Evolutionary conservation across 2,113 vertebrate genomes (phyloP).

Genomic region (Xyrauchen texanus): DNA sequence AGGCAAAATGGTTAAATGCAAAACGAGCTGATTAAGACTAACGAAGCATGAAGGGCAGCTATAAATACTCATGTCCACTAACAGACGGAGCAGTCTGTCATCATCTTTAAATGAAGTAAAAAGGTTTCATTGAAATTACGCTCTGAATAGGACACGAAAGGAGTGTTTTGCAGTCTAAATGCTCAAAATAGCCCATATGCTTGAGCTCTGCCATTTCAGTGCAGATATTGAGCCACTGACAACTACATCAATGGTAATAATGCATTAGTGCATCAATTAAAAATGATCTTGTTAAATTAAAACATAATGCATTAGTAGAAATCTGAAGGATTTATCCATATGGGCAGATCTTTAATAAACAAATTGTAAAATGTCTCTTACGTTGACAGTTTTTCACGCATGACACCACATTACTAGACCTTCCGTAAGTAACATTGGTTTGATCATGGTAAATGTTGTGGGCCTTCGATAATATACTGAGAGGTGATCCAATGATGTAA

Average conservation of each 20-base stretch:
- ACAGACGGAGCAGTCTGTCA: neutral
- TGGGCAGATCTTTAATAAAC: too few relatives aligned
- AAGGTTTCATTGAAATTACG: neutral
- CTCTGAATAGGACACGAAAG: neutral
- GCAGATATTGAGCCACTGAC: neutral
- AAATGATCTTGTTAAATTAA: neutral
- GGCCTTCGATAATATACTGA: too few relatives aligned
- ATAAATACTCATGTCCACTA: conserved; percentile 23
- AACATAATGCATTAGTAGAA: too few relatives aligned
- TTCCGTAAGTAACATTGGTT: too few relatives aligned
- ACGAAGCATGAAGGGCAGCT: conserved; percentile 30
- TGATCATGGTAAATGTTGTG: too few relatives aligned
- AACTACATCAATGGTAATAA: neutral
- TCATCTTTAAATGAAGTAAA: conserved; percentile 13
- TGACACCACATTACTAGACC: too few relatives aligned
- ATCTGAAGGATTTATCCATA: neutral
- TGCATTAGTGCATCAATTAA: neutral
- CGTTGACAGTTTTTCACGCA: too few relatives aligned
- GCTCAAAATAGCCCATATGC: neutral
- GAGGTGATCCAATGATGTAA: too few relatives aligned
- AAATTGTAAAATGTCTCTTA: too few relatives aligned
- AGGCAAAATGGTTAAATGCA: conserved; percentile 26
- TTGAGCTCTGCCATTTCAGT: neutral
- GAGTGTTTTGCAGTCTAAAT: neutral
- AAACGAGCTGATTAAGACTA: conserved; percentile 40